Base-by-base conservation (phyloP, 1,140 invertebrate species). In the Brachystomella parvula region DNA sequence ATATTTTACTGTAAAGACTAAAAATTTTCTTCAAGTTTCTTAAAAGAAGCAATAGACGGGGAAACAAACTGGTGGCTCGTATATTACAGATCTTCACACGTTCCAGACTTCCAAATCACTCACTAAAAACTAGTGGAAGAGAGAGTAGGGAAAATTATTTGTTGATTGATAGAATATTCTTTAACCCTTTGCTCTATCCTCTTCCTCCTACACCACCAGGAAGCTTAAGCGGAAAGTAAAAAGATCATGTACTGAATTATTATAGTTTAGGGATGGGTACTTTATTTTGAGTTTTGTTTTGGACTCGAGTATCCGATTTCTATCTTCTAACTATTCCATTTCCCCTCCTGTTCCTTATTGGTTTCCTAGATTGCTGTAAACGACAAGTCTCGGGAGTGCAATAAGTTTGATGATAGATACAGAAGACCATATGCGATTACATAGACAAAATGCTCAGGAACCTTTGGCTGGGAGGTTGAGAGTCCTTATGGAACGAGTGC, bases 401-500 rank as follows among this genome's bases (percentile, higher is more conserved):
- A 70, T 70, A 67, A 64, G 62, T 57, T 28, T 63, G 67, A 70
- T 70, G 68, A 70, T 49, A 67, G 68, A 70, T 70, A 67, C 56
- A 62, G 39, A 47, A 32, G 60, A 66, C 47, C 64, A 70, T 64
- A 70, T 66, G 68, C 68, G 47, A 61, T 63, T 53, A 15, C 49
- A 24, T 6, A 53, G 6, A 15, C 9, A 24, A 53, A n/a, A n/a
- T n/a, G n/a, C n/a, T n/a, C n/a, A n/a, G n/a, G n/a, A n/a, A n/a
- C n/a, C n/a, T n/a, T n/a, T n/a, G n/a, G n/a, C n/a, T n/a, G n/a
- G n/a, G n/a, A n/a, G n/a, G n/a, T n/a, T n/a, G n/a, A n/a, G n/a
- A n/a, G n/a, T 47, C 28, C 26, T 49, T 49, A 21, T 63, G 15
- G 19, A 12, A 44, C 9, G 9, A 44, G 39, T 44, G n/a, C 39